Conservation (phyloP, 2,113 vertebrate species). For the Datnioides undecimradiatus region DNA sequence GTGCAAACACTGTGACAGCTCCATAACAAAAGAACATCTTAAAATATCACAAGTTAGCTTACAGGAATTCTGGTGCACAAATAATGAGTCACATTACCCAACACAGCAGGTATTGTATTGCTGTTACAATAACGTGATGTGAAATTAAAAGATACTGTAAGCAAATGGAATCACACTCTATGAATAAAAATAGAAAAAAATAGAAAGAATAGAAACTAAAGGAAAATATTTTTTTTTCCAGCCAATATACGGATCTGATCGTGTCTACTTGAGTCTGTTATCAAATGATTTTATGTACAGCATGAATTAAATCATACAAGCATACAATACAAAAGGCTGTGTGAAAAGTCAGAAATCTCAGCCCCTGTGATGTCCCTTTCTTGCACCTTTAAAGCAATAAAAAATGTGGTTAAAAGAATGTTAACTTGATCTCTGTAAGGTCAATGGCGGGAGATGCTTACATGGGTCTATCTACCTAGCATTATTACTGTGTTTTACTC, state of each 20-base stretch:
- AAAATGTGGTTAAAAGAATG: not conserved
- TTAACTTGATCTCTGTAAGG: not conserved
- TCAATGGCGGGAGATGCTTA: not conserved
- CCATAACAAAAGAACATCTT: constrained; percentile 1
- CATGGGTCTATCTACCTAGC: not conserved
- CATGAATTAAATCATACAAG: not conserved
- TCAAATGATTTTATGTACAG: not conserved
- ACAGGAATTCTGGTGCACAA: not conserved
- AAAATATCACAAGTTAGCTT: constrained; percentile 17
- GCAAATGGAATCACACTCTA: not conserved
- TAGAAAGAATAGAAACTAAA: no score
- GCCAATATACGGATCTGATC: not conserved
- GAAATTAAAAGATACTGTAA: not conserved
- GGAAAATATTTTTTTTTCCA: no score
- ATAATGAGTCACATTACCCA: constrained; percentile 17
- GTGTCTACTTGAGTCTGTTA: not conserved
- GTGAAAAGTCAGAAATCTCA: not conserved
- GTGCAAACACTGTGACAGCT: not conserved
- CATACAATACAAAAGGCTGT: not conserved
- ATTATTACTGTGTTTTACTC: not conserved
- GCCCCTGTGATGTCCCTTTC: not conserved
- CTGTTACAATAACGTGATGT: not conserved
- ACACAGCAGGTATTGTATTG: constrained; percentile 1
- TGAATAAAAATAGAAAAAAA: not conserved
- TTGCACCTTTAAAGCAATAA: not conserved